Percentiles rank a stretch among this genome's conserved stretches.
phyloP scores from a whole-genome alignment of 2,888 invertebrate species.

The Agrotis exclamationis region DNA sequence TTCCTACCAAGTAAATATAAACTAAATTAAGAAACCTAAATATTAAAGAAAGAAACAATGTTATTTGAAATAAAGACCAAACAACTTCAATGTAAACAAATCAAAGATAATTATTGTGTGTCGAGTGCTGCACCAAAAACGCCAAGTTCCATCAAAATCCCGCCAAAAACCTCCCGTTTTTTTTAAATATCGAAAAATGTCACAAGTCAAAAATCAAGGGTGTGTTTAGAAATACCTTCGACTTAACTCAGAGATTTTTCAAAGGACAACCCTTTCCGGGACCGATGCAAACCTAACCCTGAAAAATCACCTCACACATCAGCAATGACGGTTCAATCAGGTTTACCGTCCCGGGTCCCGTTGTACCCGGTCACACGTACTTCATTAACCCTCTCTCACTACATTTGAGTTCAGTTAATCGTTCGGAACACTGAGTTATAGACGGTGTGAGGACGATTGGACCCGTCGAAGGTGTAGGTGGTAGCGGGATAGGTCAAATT shows the following conservation, averaged over 20 bases:
- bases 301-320: slow-evolving; percentile 38
- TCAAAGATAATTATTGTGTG: no score
- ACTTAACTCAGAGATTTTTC: neutral
- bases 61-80: no score
- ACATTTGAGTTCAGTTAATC: slow-evolving; percentile 84
- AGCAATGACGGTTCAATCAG: slow-evolving; percentile 52
- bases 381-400: slow-evolving; percentile 83
- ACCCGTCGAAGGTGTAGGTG: slow-evolving; percentile 29
- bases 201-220: neutral
- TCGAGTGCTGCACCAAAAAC: no score
- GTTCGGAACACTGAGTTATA: slow-evolving; percentile 84
- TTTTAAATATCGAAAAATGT: neutral
- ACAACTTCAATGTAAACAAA: no score
- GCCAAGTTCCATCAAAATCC: no score
- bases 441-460: slow-evolving; percentile 67
- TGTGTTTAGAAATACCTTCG: neutral
- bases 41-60: no score
- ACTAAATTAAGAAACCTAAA: no score
- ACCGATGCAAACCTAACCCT: slow-evolving; percentile 5
- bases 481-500: slow-evolving; percentile 27
- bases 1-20: no score
- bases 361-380: slow-evolving; percentile 66
- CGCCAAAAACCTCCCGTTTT: no score
- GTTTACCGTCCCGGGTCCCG: slow-evolving; percentile 39
- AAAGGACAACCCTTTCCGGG: neutral